These are phyloP conservation scores for Lycia hirtaria DNA, from an alignment of 2,888 invertebrate genomes.

Conservation along the genomic window DNA sequence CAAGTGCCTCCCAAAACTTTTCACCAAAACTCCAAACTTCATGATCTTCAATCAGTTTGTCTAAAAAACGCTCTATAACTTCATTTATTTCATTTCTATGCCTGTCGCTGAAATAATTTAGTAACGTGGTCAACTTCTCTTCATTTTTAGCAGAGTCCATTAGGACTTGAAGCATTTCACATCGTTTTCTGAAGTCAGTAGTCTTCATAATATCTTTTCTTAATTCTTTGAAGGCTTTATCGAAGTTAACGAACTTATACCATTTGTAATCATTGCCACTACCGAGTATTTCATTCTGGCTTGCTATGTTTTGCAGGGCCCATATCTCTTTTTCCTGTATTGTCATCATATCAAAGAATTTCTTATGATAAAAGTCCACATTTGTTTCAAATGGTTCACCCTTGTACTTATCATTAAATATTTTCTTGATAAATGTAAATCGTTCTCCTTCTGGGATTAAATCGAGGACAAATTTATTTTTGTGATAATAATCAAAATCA, in stretches of 20 bases:
- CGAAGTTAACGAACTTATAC: constrained; percentile 62
- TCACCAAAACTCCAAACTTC: constrained; percentile 57
- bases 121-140: constrained; percentile 50
- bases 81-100: constrained; percentile 58
- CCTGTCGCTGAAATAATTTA: constrained; percentile 61
- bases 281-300: constrained; percentile 52
- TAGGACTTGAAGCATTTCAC: constrained; percentile 52
- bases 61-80: constrained; percentile 54
- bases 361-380: constrained; percentile 46
- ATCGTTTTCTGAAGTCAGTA: constrained; percentile 46
- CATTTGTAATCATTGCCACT: constrained; percentile 54
- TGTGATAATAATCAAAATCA: constrained; percentile 46
- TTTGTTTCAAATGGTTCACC: constrained; percentile 54
- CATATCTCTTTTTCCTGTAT: constrained; percentile 56
- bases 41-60: constrained; percentile 45
- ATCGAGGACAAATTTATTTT: constrained; percentile 52
- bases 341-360: constrained; percentile 52
- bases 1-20: constrained; percentile 58
- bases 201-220: constrained; percentile 52
- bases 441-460: constrained; percentile 51
- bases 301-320: constrained; percentile 59
- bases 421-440: constrained; percentile 53
- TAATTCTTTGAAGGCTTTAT: constrained; percentile 55
- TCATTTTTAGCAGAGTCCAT: constrained; percentile 53
- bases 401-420: constrained; percentile 55